phyloP scores from a whole-genome alignment of 2,113 vertebrate genomes.

The Dendropsophus ebraccatus region DNA sequence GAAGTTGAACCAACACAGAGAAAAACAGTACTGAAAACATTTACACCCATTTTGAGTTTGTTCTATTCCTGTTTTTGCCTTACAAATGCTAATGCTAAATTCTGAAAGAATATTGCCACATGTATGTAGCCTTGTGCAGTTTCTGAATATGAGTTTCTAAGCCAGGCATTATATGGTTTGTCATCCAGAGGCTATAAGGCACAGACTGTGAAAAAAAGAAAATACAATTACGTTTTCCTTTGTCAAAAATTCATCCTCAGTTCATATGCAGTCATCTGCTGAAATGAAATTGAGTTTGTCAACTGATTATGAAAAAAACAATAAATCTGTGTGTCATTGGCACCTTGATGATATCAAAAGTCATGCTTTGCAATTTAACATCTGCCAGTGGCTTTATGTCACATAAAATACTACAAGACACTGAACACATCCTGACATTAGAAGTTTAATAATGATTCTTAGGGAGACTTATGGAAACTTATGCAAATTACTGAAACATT shows the following conservation, averaged over 20 bases:
- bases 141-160: too few species aligned
- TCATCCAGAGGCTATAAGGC: too few species aligned
- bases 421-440: constrained; percentile 40
- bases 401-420: constrained; percentile 60
- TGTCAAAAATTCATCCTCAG: constrained; percentile 62
- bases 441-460: constrained; percentile 60
- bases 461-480: constrained; percentile 53
- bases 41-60: too few species aligned
- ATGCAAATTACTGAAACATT: constrained; percentile 50
- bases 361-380: constrained; percentile 62
- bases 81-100: too few species aligned
- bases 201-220: not conserved
- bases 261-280: constrained; percentile 63
- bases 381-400: constrained; percentile 60
- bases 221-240: not conserved
- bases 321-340: constrained; percentile 67
- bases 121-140: too few species aligned
- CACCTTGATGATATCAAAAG: constrained; percentile 61
- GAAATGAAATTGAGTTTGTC: constrained; percentile 68
- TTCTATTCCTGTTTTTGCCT: too few species aligned
- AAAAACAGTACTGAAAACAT: too few species aligned
- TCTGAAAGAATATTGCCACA: too few species aligned
- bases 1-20: too few species aligned
- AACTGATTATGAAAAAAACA: constrained; percentile 63
- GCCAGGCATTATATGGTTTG: too few species aligned